Conservation (phyloP, 2,113 vertebrate genomes). For the Uropsilus gracilis region DNA sequence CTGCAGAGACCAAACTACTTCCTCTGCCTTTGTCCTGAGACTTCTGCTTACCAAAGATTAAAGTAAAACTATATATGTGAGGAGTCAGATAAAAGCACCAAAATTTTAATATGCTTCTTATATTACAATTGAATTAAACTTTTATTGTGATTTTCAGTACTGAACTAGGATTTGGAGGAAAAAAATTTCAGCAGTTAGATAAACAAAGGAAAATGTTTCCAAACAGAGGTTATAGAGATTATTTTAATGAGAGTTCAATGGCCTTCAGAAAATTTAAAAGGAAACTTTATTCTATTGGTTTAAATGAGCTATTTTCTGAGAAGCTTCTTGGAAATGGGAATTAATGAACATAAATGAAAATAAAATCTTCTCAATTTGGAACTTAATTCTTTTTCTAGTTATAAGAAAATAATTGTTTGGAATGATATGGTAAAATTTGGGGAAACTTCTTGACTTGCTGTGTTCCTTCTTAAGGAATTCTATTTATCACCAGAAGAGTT, state of each 20-base stretch:
- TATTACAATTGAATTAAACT: not conserved
- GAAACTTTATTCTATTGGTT: slow-evolving; percentile 31
- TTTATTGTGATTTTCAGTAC: not conserved
- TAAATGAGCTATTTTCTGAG: slow-evolving; percentile 15
- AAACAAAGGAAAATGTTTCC: not conserved
- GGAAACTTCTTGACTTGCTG: not conserved
- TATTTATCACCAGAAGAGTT: not conserved
- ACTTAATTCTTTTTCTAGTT: not conserved
- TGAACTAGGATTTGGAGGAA: not conserved
- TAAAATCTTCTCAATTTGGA: slow-evolving; percentile 14
- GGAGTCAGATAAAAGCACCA: not conserved
- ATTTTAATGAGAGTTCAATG: slow-evolving; percentile 51
- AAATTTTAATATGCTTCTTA: not conserved
- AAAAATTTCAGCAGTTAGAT: not conserved
- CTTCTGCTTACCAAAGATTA: not conserved
- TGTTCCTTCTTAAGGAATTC: not conserved
- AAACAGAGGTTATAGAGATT: not conserved
- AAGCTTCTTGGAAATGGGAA: slow-evolving; percentile 13
- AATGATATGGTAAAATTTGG: not conserved
- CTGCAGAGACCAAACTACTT: slow-evolving; percentile 31
- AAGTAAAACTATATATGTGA: not conserved
- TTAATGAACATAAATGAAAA: slow-evolving; percentile 46
- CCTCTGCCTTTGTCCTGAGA: not conserved
- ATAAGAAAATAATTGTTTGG: not conserved
- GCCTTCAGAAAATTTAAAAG: slow-evolving; percentile 31